These are phyloP conservation scores for Ictalurus furcatus DNA, from an alignment of 2,113 vertebrate species.

Conservation along the genomic window DNA sequence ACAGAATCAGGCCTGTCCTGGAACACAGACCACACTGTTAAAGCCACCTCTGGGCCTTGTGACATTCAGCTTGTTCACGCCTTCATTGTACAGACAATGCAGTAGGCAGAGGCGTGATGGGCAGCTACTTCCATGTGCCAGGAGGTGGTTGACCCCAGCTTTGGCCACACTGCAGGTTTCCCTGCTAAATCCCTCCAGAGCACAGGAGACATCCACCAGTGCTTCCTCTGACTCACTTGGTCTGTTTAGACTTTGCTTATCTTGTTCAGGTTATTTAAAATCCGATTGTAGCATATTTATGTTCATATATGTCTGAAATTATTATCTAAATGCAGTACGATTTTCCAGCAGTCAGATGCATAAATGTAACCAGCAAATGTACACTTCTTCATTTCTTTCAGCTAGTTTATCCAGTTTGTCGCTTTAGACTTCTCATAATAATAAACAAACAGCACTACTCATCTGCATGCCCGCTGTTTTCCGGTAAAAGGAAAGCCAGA, in stretches of 20 bases:
- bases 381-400: neutral
- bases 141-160: constrained; percentile 48
- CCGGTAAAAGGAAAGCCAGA: constrained; percentile 24
- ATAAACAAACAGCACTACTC: neutral
- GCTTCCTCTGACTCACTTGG: constrained; percentile 41
- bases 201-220: constrained; percentile 2
- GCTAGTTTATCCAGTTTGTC: neutral
- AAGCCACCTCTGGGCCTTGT: constrained; percentile 50
- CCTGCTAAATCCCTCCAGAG: constrained; percentile 17
- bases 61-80: constrained; percentile 50
- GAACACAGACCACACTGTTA: constrained; percentile 54
- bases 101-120: constrained; percentile 36
- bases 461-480: constrained; percentile 4
- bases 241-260: neutral
- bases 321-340: neutral
- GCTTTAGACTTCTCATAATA: neutral
- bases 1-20: constrained; percentile 34
- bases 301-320: neutral
- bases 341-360: neutral
- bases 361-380: neutral
- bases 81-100: constrained; percentile 51
- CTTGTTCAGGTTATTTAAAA: neutral
- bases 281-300: neutral
- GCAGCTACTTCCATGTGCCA: constrained; percentile 53
- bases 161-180: constrained; percentile 40